phyloP scores from a whole-genome alignment of 2,797 vertebrate species.

The Presbytis comata region DNA sequence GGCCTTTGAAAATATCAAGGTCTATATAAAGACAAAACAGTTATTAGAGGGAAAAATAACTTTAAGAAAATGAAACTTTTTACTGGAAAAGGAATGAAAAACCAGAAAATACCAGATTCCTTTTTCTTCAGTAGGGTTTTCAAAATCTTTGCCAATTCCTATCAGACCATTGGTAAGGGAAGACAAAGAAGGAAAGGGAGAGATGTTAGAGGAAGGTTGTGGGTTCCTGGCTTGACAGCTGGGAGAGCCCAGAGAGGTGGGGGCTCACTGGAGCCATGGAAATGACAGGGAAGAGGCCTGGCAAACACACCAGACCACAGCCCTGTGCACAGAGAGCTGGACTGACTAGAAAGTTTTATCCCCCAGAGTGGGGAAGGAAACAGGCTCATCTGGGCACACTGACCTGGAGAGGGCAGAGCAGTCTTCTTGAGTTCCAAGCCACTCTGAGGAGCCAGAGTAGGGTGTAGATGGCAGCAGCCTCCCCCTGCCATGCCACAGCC shows the following conservation, averaged over 20 bases:
- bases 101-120: neutral
- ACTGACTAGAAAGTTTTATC: neutral
- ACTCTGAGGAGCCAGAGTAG: neutral
- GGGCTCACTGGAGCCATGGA: neutral
- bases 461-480: no score
- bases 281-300: neutral
- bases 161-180: neutral
- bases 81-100: conserved; percentile 26
- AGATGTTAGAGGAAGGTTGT: neutral
- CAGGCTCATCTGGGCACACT: neutral
- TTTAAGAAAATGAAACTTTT: conserved; percentile 22
- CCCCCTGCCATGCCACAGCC: neutral
- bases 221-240: neutral
- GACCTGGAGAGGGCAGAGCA: neutral
- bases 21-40: conserved; percentile 49
- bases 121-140: neutral
- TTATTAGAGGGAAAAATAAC: neutral
- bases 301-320: neutral
- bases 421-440: neutral
- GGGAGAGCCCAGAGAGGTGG: neutral
- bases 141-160: neutral
- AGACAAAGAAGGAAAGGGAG: neutral
- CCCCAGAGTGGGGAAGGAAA: neutral
- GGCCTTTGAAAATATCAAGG: conserved; percentile 26
- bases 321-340: neutral